phyloP scores from a whole-genome alignment of 2,888 invertebrate species.

The Drosophila pseudotalamancana region DNA sequence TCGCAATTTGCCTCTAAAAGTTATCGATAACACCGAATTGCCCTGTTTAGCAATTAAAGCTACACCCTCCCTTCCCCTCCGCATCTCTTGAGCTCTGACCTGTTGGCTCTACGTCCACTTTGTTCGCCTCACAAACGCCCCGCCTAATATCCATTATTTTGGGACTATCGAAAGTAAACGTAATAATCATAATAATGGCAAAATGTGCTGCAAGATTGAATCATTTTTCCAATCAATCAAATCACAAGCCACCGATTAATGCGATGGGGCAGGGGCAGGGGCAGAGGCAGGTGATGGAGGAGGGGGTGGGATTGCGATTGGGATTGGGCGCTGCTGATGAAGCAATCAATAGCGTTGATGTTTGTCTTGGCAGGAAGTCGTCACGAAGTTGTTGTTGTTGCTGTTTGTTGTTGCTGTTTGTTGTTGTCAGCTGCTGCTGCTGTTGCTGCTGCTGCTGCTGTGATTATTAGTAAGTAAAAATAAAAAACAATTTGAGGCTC shows the following conservation, averaged over 20 bases:
- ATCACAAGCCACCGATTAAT: slow-evolving; percentile 38
- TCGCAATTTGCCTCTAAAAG: not conserved
- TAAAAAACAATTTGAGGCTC: slow-evolving; percentile 79
- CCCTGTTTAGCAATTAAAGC: not conserved
- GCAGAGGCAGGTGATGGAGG: not conserved
- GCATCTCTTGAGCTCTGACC: too few species aligned
- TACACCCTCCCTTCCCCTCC: too few species aligned
- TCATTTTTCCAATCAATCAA: slow-evolving; percentile 82
- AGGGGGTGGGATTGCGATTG: not conserved
- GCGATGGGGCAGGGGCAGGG: slow-evolving; percentile 3
- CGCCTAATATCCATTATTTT: slow-evolving; percentile 22
- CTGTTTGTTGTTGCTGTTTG: slow-evolving; percentile 23
- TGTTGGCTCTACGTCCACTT: not conserved
- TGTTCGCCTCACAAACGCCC: not conserved
- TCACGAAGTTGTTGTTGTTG: slow-evolving; percentile 14
- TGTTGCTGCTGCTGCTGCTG: slow-evolving; percentile 26
- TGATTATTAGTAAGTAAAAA: slow-evolving; percentile 66
- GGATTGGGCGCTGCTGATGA: slow-evolving; percentile 39
- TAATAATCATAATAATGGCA: slow-evolving; percentile 47
- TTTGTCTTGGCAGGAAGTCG: slow-evolving; percentile 55
- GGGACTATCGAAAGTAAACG: slow-evolving; percentile 14
- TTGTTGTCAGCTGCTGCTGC: slow-evolving; percentile 22
- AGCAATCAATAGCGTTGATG: slow-evolving; percentile 76
- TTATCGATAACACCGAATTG: slow-evolving; percentile 2
- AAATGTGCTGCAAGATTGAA: slow-evolving; percentile 71